phyloP scores from a whole-genome alignment of 2,797 vertebrate genomes.

The Iguana delicatissima region DNA sequence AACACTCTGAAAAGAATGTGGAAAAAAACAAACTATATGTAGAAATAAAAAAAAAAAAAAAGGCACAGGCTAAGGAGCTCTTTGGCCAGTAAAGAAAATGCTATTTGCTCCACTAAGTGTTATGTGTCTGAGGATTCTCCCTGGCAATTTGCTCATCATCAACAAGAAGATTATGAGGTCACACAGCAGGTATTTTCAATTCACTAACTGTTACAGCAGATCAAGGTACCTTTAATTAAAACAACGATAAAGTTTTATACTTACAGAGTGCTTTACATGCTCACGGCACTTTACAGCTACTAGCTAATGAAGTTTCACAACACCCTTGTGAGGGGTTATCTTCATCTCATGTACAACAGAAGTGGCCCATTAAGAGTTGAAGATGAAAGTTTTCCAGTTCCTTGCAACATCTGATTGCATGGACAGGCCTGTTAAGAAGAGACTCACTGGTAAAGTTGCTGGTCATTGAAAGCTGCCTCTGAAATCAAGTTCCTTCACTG shows the following conservation, averaged over 20 bases:
- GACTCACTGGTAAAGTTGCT: not conserved
- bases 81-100: not conserved
- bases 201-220: slow-evolving; percentile 4
- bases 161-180: slow-evolving; percentile 14
- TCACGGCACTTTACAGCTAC: slow-evolving; percentile 17
- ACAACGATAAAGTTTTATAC: slow-evolving; percentile 39
- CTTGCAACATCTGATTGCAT: slow-evolving; percentile 33
- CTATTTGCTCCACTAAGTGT: not conserved
- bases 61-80: not conserved
- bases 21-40: not conserved
- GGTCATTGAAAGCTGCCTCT: not conserved
- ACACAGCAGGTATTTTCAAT: slow-evolving; percentile 14
- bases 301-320: slow-evolving; percentile 42
- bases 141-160: not conserved
- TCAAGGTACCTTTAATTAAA: slow-evolving; percentile 41
- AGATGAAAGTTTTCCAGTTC: slow-evolving; percentile 27
- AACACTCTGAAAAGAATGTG: not conserved
- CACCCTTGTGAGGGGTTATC: slow-evolving; percentile 22
- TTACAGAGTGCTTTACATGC: slow-evolving; percentile 36
- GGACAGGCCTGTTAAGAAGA: slow-evolving; percentile 23
- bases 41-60: not conserved
- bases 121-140: not conserved
- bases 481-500: not conserved
- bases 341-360: not conserved
- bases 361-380: slow-evolving; percentile 36